phyloP scores from a whole-genome alignment of 2,113 vertebrate genomes.

The Uria aalge region DNA sequence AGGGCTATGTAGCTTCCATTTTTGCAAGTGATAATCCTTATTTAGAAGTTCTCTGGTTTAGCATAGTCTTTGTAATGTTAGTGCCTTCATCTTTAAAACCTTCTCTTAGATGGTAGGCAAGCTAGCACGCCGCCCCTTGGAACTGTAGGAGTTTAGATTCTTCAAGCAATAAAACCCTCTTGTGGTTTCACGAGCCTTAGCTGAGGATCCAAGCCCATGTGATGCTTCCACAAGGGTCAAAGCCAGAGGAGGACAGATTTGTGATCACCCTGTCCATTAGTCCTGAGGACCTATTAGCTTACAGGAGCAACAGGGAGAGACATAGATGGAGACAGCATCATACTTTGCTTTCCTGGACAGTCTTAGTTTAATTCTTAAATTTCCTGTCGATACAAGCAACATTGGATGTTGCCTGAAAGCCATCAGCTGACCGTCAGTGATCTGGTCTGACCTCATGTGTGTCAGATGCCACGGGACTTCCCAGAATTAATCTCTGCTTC shows the following conservation, averaged over 20 bases:
- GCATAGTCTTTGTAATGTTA: background rate
- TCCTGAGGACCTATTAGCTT: background rate
- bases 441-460: background rate
- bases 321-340: background rate
- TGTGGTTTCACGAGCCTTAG: background rate
- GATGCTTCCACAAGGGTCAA: background rate
- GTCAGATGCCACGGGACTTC: background rate
- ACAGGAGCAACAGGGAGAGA: background rate
- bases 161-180: background rate
- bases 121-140: background rate
- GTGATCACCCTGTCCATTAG: background rate
- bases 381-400: background rate
- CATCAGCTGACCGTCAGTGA: background rate
- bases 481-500: constrained; percentile 44
- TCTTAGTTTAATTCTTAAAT: background rate
- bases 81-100: background rate
- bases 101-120: background rate
- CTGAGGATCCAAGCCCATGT: background rate
- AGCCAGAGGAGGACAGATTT: background rate
- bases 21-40: background rate
- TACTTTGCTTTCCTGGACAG: background rate
- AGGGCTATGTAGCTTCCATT: background rate
- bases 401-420: constrained; percentile 25
- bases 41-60: background rate
- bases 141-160: background rate